Evolutionary conservation across 2,888 invertebrate genomes (phyloP).

Genomic region (Lithophane leautieri): DNA sequence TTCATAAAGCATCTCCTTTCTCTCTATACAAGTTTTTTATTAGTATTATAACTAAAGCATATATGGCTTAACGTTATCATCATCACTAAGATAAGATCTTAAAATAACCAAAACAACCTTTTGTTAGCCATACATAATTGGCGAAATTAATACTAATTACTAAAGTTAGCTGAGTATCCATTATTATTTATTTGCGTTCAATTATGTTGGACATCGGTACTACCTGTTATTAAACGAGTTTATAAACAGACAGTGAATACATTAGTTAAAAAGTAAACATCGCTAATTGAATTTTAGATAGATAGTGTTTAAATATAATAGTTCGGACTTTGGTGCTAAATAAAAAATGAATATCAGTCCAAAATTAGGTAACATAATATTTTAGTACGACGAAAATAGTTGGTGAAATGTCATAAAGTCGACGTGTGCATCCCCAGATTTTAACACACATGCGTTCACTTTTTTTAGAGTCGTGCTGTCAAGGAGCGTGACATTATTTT

Average conservation of each 20-base stretch:
- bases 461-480: constrained; percentile 7
- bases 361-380: constrained; percentile 72
- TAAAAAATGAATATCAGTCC: constrained; percentile 80
- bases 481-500: constrained; percentile 26
- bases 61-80: constrained; percentile 9
- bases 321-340: constrained; percentile 88
- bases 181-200: constrained; percentile 30
- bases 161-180: constrained; percentile 43
- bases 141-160: constrained; percentile 34
- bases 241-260: constrained; percentile 29
- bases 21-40: not conserved
- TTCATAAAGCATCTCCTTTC: constrained; percentile 5
- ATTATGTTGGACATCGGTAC: constrained; percentile 24
- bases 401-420: constrained; percentile 44
- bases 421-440: constrained; percentile 19
- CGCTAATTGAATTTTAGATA: constrained; percentile 74
- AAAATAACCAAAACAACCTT: constrained; percentile 16
- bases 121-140: constrained; percentile 18
- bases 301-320: constrained; percentile 81
- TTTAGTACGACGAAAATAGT: constrained; percentile 61
- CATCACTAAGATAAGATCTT: constrained; percentile 6
- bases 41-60: constrained; percentile 10
- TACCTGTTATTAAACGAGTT: constrained; percentile 18
- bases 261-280: constrained; percentile 54
- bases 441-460: constrained; percentile 3